Percentiles rank a stretch among this genome's conserved stretches.
phyloP scores from a whole-genome alignment of 2,888 invertebrate species.

The Chironomus tentans region DNA sequence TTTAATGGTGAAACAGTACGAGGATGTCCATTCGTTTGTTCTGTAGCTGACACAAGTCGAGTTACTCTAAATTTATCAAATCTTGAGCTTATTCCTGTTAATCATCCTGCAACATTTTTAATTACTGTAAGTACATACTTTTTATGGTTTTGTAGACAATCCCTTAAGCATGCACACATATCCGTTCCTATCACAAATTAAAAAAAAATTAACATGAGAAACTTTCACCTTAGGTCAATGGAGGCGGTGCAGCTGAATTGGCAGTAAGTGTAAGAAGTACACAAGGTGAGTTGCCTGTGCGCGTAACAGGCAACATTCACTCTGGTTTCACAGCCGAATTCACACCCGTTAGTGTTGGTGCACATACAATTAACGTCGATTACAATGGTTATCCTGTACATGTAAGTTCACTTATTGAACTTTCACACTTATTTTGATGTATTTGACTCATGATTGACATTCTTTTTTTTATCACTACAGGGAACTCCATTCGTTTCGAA shows the following conservation, averaged over 20 bases:
- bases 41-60: constrained; percentile 69
- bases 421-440: not conserved
- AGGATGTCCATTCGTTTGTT: constrained; percentile 83
- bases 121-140: constrained; percentile 50
- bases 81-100: constrained; percentile 77
- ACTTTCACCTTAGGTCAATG: constrained; percentile 36
- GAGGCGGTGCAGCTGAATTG: constrained; percentile 67
- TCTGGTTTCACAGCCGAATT: constrained; percentile 86
- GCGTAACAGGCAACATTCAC: constrained; percentile 80
- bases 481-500: constrained; percentile 86
- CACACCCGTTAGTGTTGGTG: constrained; percentile 86
- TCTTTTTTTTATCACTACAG: constrained; percentile 33
- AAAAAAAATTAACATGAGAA: too few relatives aligned
- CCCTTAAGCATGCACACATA: constrained; percentile 32
- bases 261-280: constrained; percentile 86
- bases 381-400: constrained; percentile 83
- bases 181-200: too few relatives aligned
- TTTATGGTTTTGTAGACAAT: constrained; percentile 38
- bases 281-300: constrained; percentile 73
- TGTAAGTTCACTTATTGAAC: constrained; percentile 39
- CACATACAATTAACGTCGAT: constrained; percentile 81
- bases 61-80: constrained; percentile 64
- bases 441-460: not conserved
- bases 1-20: constrained; percentile 91
- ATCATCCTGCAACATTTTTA: constrained; percentile 67